Evolutionary conservation across 2,888 invertebrate genomes (phyloP), one percentile per base, ranked within the genome.

Genomic region (Drosophila antonietae): DNA sequence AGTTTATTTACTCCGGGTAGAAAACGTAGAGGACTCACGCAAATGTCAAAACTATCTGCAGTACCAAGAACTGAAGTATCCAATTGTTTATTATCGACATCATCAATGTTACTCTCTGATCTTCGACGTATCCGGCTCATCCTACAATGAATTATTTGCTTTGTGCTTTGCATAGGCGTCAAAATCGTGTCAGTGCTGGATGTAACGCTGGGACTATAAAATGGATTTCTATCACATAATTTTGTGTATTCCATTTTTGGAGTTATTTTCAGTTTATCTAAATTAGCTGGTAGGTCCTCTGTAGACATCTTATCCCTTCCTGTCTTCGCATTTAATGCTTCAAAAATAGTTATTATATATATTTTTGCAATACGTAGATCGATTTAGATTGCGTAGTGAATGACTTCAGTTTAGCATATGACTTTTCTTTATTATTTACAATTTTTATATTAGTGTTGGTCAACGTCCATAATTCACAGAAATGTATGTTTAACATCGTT

Each of bases 181-280:
- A 55, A 35, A 14, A 46, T 41, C 33, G 52, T 41, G 15, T 56
- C 64, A 18, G 58, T 14, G 51, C 44, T 60, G 14, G 55, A 46
- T 41, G 47, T 55, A 31, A 43, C 52, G 37, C 43, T 65, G 49
- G 77, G 63, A 51, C 70, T 79, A 63, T 88, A 91, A 65, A 92
- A 92, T 4, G 92, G 92, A 83, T 92, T 83, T 55, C 68, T 76
- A 55, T 83, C 86, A n/a, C 80, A 73, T 23, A 83, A 53, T 58
- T 90, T 88, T 9, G 73, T 66, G 46, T 80, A 80, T 52, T 84
- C 84, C 59, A 93, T 92, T 49, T 90, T 84, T 35, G 94, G 93
- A 78, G 94, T 94, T 89, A 95, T 95, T 93, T 94, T 94, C 73
- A 95, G 90, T 86, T 93, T 94, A 73, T 93, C 93, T 92, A 95